A percentile compares a stretch with the other conserved stretches of the same genome.
phyloP scores from a whole-genome alignment of 2,113 vertebrate genomes.

The Rhabdornis inornatus region DNA sequence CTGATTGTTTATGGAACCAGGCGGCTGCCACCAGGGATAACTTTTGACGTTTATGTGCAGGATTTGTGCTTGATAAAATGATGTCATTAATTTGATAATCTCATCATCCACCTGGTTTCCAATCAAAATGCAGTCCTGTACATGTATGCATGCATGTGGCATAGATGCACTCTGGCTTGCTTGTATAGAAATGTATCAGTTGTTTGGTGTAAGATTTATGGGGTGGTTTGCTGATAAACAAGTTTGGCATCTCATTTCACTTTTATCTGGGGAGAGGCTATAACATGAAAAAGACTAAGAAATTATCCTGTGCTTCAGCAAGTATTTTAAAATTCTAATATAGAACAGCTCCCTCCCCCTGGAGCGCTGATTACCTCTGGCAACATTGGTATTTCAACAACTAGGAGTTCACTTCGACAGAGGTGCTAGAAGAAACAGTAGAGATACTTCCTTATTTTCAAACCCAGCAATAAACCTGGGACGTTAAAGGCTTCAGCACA shows the following conservation, averaged over 20 bases:
- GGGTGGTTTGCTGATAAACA: background rate
- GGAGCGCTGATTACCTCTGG: background rate
- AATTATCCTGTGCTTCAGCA: background rate
- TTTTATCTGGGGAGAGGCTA: background rate
- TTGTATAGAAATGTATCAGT: background rate
- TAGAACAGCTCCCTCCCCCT: background rate
- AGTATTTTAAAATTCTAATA: background rate
- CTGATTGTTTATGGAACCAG: background rate
- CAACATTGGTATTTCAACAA: background rate
- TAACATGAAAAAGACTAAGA: background rate
- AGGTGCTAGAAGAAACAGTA: background rate
- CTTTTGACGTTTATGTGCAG: background rate
- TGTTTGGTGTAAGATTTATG: background rate
- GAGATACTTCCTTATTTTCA: background rate
- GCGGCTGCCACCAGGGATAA: background rate
- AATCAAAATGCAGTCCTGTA: background rate
- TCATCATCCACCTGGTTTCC: background rate
- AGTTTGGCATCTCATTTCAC: background rate
- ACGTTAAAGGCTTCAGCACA: background rate
- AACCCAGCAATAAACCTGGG: background rate
- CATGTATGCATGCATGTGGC: fast-evolving
- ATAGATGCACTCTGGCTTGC: background rate
- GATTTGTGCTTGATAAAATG: background rate
- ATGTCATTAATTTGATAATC: background rate
- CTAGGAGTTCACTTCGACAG: background rate